phyloP scores from a whole-genome alignment of 2,113 vertebrate species.

The Archilochus colubris region DNA sequence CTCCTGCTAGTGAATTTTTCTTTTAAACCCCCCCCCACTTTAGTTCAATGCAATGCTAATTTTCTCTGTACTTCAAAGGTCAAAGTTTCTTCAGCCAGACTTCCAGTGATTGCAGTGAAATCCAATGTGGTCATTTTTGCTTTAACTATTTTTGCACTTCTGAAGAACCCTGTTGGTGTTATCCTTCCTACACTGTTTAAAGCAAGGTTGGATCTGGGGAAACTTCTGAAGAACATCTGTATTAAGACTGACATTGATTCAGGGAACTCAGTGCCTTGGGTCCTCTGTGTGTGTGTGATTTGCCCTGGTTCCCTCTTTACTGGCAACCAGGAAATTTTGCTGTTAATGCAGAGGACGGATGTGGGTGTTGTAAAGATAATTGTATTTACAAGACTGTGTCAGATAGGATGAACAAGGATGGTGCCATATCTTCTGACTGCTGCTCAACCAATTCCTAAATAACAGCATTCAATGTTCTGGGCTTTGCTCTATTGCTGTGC shows the following conservation, averaged over 20 bases:
- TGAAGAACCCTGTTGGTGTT: neutral
- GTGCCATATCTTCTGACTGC: neutral
- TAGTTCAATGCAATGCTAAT: neutral
- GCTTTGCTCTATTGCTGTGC: neutral
- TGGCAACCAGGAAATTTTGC: neutral
- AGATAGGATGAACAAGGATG: neutral
- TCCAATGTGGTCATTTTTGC: neutral
- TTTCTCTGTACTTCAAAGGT: neutral
- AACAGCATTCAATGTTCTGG: neutral
- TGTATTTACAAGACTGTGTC: neutral
- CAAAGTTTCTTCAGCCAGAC: neutral
- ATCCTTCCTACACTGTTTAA: accelerated
- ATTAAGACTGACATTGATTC: neutral
- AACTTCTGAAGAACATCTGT: neutral
- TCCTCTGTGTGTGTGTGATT: neutral
- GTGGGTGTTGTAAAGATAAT: neutral
- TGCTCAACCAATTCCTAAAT: neutral
- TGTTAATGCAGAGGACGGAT: neutral
- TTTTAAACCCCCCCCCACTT: neutral
- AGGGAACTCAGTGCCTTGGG: neutral
- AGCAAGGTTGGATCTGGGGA: neutral
- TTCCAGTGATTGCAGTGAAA: neutral
- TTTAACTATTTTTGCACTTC: neutral
- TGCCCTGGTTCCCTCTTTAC: neutral
- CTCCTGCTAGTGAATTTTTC: neutral